A percentile compares a stretch with the other conserved stretches of the same genome.
Evolutionary conservation across 2,888 invertebrate genomes (phyloP).

Genomic region (Hofmannophila pseudospretella): DNA sequence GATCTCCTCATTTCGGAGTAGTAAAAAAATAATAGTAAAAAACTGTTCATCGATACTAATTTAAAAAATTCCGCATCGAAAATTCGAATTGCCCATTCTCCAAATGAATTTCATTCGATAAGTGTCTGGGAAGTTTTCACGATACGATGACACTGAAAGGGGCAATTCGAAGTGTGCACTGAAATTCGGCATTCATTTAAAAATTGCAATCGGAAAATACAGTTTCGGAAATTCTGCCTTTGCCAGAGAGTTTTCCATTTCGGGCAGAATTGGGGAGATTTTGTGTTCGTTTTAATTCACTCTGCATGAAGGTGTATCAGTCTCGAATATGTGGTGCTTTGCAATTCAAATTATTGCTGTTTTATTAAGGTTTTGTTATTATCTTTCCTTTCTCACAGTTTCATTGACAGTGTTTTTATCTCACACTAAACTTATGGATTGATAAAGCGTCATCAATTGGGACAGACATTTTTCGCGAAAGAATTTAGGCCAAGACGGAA

Average conservation of each 20-base stretch:
- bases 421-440: too few species aligned
- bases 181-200: constrained; percentile 11
- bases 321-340: background rate
- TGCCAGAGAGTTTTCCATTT: background rate
- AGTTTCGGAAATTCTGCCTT: background rate
- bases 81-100: background rate
- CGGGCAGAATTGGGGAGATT: background rate
- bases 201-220: constrained; percentile 11
- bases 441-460: too few species aligned
- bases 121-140: constrained; percentile 5
- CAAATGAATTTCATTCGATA: constrained; percentile 6
- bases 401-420: too few species aligned
- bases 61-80: too few species aligned
- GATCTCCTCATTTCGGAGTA: too few species aligned
- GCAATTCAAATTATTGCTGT: constrained; percentile 1
- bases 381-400: too few species aligned
- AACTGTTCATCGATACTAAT: too few species aligned
- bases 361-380: too few species aligned
- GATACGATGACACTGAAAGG: constrained; percentile 3
- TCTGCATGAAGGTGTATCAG: background rate
- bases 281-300: constrained; percentile 1
- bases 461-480: too few species aligned
- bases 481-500: too few species aligned
- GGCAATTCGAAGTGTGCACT: constrained; percentile 2
- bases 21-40: too few species aligned